Base-by-base conservation (phyloP, 1,140 invertebrate genomes). In the Bicyclus anynana region DNA sequence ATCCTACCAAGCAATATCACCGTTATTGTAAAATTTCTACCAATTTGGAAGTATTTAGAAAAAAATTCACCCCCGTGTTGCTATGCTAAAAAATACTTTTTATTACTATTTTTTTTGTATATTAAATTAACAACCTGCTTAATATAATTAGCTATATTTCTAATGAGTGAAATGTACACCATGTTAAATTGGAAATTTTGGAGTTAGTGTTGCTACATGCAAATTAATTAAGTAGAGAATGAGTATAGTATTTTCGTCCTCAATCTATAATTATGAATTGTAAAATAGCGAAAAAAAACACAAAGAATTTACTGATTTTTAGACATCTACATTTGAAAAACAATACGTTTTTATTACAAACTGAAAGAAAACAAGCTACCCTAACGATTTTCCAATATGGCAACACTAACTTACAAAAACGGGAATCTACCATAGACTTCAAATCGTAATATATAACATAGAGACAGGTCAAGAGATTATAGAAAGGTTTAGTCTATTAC, bases 391-490 rank as follows among this genome's bases (percentile, higher is more conserved):
- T 50, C 48, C 54, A 51, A 59, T 66, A 78, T 77, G 68, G 80
- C 78, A 82, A 81, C 74, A 81, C 80, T 62, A 71, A 74, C 53
- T 29, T 65, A 52, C 62, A 59, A 52, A n/a, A 54, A 72, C 48
- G 58, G 71, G 66, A 61, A 66, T 59, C 81, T 84, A 84, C 75
- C 74, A 62, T 49, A 61, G 59, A 62, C 56, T 18, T 62, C 53
- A 65, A 62, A 64, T 46, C 60, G 47, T 62, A 72, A 56, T n/a
- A n/a, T n/a, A n/a, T n/a, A 75, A 72, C n/a, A 33, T 33, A 33
- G 62, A 63, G 49, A 65, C 60, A 72, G 62, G 57, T 51, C 38
- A 62, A 57, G 48, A 59, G 29, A 29, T 59, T 49, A n/a, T n/a
- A 33, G 56, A 59, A 59, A 59, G 49, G 53, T 59, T 69, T 4